Conservation (phyloP, 1,140 invertebrate genomes). For the Panagrolaimus sp. region DNA sequence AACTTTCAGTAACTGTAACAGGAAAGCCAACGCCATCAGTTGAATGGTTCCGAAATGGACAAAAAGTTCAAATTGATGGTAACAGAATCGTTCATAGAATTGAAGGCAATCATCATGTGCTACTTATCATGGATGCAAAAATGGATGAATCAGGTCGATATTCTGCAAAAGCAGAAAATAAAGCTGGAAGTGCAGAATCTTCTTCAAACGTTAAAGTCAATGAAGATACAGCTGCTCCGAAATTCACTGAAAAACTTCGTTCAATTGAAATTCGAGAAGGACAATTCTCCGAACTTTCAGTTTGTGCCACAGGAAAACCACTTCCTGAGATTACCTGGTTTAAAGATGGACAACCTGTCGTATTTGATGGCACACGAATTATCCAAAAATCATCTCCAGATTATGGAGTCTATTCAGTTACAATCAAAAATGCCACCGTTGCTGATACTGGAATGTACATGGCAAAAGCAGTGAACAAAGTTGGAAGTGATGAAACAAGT, state of each 20-base stretch:
- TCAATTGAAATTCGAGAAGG: conserved; percentile 49
- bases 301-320: conserved; percentile 54
- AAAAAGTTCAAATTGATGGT: conserved; percentile 67
- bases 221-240: conserved; percentile 64
- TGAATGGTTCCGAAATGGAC: conserved; percentile 72
- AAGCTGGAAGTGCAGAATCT: conserved; percentile 50
- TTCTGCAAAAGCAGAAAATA: conserved; percentile 46
- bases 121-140: conserved; percentile 70
- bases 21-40: conserved; percentile 78
- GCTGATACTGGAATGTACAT: conserved; percentile 44
- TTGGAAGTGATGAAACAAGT: conserved; percentile 36
- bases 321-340: conserved; percentile 59
- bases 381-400: conserved; percentile 49
- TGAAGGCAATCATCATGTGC: conserved; percentile 69
- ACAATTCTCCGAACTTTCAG: conserved; percentile 41
- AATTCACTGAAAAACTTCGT: conserved; percentile 58
- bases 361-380: conserved; percentile 63
- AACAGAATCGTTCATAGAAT: conserved; percentile 61
- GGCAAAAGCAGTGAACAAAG: conserved; percentile 46
- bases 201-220: conserved; percentile 41
- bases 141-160: conserved; percentile 72
- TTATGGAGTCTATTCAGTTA: conserved; percentile 58
- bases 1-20: conserved; percentile 71
- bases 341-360: conserved; percentile 63
- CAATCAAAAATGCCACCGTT: conserved; percentile 60